Evolutionary conservation across 2,113 vertebrate genomes (phyloP), one percentile per base, ranked within the genome.

Genomic region (Larimichthys crocea): DNA sequence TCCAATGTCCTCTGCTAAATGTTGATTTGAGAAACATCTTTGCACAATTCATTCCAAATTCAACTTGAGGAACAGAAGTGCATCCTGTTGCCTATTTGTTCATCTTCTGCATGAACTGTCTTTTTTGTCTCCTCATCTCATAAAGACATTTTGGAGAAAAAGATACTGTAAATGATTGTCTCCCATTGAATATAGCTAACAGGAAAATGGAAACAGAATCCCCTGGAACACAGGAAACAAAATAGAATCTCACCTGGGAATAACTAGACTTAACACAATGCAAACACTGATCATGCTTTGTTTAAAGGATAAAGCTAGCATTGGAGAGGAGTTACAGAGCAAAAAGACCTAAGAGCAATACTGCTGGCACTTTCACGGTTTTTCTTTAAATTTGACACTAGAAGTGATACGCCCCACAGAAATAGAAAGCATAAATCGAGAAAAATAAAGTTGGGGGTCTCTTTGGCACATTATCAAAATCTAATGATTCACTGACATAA

Each of bases 231-330:
- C 95, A 99, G 97, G 96, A 97, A 99, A 98, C 97, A 99, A 99
- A 95, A 96, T 92, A 95, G 94, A 95, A 95, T 96, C 96, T 97
- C 96, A 97, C 96, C 97, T 96, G 94, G 96, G 96, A 96, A 95
- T 9, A 95, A 95, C 86, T 94, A 89, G 85, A 96, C 91, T 94
- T 89, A 81, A 95, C 91, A 95, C 95, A 97, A 97, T 95, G 96
- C 95, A 97, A 94, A 98, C 96, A 96, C 94, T 94, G 95, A 95
- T 96, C 97, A 98, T 98, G 97, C 98, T 96, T 95, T 90, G 95
- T 95, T 95, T 95, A 72, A 87, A 95, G 95, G 93, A 94, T 94
- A 84, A 89, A 84, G 76, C 89, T 20, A 96, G 96, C 96, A 95
- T 95, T 95, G 96, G 93, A 91, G 92, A 95, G 96, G 94, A 96